phyloP scores from a whole-genome alignment of 2,888 invertebrate genomes.

The Graphium colonna region DNA sequence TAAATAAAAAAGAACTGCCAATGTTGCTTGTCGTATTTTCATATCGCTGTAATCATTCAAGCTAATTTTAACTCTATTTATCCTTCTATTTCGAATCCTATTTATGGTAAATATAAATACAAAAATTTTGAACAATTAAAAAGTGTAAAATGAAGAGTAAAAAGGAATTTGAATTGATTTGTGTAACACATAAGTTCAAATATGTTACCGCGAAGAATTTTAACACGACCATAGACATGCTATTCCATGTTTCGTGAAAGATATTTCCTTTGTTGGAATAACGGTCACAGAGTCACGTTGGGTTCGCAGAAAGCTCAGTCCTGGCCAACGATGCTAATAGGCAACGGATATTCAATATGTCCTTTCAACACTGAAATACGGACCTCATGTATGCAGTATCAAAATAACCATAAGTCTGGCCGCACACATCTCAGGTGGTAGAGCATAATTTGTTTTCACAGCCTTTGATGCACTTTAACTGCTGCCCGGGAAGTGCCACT shows the following conservation, averaged over 20 bases:
- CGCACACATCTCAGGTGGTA: too few species aligned
- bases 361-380: slow-evolving; percentile 7
- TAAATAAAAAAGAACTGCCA: too few species aligned
- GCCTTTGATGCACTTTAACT: too few species aligned
- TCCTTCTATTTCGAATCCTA: too few species aligned
- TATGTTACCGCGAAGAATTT: slow-evolving; percentile 5
- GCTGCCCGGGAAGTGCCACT: too few species aligned
- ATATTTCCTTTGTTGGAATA: slow-evolving; percentile 21
- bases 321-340: slow-evolving; percentile 17
- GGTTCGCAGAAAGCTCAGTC: slow-evolving; percentile 11
- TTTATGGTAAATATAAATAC: too few species aligned
- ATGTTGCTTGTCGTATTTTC: too few species aligned
- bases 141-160: background rate
- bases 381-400: background rate
- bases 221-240: slow-evolving; percentile 14
- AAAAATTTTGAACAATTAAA: too few species aligned
- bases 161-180: background rate
- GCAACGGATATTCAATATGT: slow-evolving; percentile 13
- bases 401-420: background rate
- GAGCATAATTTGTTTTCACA: too few species aligned
- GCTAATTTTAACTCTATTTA: too few species aligned
- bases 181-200: background rate
- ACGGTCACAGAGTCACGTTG: slow-evolving; percentile 22
- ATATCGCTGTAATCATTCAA: too few species aligned
- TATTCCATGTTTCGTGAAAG: background rate